Conservation (phyloP, 2,797 vertebrate species). For the Lepilemur ruficaudatus region DNA sequence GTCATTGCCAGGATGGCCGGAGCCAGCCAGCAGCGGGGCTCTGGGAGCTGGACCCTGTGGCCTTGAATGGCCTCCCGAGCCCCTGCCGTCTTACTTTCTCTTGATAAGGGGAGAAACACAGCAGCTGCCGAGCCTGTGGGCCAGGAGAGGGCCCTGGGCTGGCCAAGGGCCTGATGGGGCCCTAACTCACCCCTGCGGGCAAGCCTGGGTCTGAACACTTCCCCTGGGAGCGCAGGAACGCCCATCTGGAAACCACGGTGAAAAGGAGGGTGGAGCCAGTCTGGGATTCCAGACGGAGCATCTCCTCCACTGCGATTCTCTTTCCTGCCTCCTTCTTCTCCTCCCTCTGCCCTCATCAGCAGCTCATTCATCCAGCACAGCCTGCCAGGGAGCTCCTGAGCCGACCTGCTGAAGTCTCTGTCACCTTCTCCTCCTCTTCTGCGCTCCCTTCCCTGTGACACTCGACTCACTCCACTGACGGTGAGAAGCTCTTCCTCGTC, state of each 20-base stretch:
- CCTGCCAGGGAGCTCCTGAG: neutral
- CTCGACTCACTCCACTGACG: too few relatives aligned
- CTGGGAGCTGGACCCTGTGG: neutral
- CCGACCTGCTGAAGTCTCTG: neutral
- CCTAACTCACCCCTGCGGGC: constrained; percentile 14
- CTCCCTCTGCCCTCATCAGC: neutral
- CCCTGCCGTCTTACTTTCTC: neutral
- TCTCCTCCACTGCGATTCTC: neutral
- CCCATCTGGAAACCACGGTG: constrained; percentile 47
- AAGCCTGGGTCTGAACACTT: constrained; percentile 25
- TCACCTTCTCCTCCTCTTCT: neutral
- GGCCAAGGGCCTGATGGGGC: neutral
- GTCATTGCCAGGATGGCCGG: neutral
- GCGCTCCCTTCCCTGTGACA: too few relatives aligned
- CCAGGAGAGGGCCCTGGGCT: neutral
- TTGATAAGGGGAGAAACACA: neutral
- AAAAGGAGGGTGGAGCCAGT: neutral
- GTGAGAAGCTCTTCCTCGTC: too few relatives aligned
- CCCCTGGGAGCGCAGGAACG: neutral
- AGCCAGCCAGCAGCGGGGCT: neutral
- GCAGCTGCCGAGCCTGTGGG: neutral
- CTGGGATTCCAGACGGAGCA: neutral
- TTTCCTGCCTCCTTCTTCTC: neutral
- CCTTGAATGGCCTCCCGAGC: neutral
- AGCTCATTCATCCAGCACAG: fast-evolving